phyloP scores from a whole-genome alignment of 2,113 vertebrate genomes.

The Oreochromis spilurus region DNA sequence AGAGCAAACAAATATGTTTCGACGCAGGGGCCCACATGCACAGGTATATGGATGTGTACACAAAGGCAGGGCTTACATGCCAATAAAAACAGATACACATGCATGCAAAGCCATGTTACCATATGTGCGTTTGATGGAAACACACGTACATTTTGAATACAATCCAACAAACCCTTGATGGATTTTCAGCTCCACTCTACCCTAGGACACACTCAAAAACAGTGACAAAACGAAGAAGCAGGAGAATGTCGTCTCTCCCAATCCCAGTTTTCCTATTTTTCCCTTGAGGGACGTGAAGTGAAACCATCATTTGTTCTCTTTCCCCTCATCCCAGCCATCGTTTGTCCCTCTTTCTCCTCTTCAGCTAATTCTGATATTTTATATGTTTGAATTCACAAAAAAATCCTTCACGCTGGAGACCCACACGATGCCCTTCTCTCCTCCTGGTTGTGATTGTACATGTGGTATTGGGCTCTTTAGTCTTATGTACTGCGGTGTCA shows the following conservation, averaged over 20 bases:
- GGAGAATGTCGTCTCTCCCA: not conserved
- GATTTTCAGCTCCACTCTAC: not conserved
- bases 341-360: not conserved
- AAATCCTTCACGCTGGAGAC: not conserved
- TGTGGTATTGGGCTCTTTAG: slow-evolving; percentile 28
- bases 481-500: slow-evolving; percentile 18
- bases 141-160: not conserved
- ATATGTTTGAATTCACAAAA: not conserved
- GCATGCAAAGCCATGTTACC: not conserved
- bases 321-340: not conserved
- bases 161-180: not conserved
- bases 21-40: slow-evolving; percentile 1
- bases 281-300: slow-evolving; percentile 12
- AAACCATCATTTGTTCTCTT: slow-evolving; percentile 32
- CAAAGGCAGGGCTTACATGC: not conserved
- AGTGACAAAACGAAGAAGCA: not conserved
- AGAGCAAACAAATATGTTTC: slow-evolving; percentile 33
- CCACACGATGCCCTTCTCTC: not conserved
- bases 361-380: slow-evolving; percentile 3
- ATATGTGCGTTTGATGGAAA: not conserved
- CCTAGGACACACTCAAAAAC: not conserved
- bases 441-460: slow-evolving; percentile 47
- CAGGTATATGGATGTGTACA: slow-evolving; percentile 12
- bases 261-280: not conserved
- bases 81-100: not conserved